Base-by-base conservation (phyloP, 2,113 vertebrate genomes). In the Mormoops blainvillei region DNA sequence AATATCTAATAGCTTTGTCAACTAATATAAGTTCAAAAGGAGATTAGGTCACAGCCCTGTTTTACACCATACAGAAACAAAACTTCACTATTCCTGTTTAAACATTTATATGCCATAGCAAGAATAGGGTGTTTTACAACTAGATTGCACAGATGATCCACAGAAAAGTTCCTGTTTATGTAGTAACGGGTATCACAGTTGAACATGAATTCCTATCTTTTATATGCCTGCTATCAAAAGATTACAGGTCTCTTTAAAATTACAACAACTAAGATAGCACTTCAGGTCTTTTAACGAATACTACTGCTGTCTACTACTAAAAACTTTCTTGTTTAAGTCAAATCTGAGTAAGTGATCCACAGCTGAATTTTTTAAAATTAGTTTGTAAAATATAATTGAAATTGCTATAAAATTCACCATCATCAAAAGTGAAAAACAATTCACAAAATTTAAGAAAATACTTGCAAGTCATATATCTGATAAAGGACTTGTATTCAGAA, bases 371-470 rank as follows among this genome's bases (percentile, higher is more conserved):
- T 48, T 63, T 3, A 85, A 77, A 92, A 28, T 74, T 20, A 70
- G 19, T 88, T 13, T 86, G 12, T 48, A 89, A 95, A 91, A 91
- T 48, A 71, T 92, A 85, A 94, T 85, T 14, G 15, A 85, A 85
- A 81, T 38, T 91, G 22, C 65, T 93, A 38, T 93, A 65, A 70
- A 48, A n/a, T n/a, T n/a, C 28, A 93, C 41, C 56, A 58, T 58
- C 48, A 74, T 81, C 41, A 93, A 91, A 82, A 88, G 6, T 87
- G 12, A 88, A 89, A 90, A 89, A 38, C 41, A 61, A 81, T 26
- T 4, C 19, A 95, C 0, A 68, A 33, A 83, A 87, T 36, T 14
- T 36, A 19, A 86, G 2, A 96, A 88, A 94, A 93, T 50, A 71
- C 22, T n/a, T 88, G 8, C 50, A 91, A 86, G 92, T 74, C 5